Conservation (phyloP, 2,113 vertebrate genomes). For the Scartelaos histophorus region DNA sequence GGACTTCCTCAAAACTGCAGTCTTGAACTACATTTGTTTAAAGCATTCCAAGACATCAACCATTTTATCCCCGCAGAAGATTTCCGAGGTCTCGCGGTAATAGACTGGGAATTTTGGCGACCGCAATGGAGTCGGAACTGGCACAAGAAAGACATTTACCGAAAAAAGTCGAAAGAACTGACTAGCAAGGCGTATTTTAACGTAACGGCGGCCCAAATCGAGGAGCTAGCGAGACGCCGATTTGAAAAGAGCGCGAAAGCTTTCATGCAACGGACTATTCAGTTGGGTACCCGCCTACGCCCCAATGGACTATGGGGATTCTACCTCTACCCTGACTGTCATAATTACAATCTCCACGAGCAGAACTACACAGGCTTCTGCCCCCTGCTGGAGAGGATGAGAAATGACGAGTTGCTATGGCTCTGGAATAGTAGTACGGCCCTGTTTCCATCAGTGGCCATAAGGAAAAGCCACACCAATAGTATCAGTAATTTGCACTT, state of each 20-base stretch:
- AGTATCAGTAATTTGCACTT: slow-evolving; percentile 74
- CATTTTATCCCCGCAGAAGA: slow-evolving; percentile 78
- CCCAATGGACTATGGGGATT: slow-evolving; percentile 80
- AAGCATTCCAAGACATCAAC: slow-evolving; percentile 75
- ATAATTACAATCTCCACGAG: slow-evolving; percentile 81
- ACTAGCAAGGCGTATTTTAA: slow-evolving; percentile 70
- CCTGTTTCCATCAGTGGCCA: slow-evolving; percentile 76
- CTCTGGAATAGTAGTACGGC: slow-evolving; percentile 83
- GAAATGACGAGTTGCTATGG: slow-evolving; percentile 83
- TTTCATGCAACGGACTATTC: slow-evolving; percentile 83
- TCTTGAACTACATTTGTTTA: slow-evolving; percentile 78
- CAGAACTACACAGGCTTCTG: slow-evolving; percentile 79
- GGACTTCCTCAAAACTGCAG: slow-evolving; percentile 81
- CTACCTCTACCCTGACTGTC: slow-evolving; percentile 85
- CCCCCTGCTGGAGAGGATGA: slow-evolving; percentile 75
- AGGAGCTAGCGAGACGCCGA: slow-evolving; percentile 71
- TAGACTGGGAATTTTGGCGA: slow-evolving; percentile 82
- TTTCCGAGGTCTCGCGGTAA: slow-evolving; percentile 79
- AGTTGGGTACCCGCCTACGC: slow-evolving; percentile 75
- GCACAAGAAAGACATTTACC: slow-evolving; percentile 78
- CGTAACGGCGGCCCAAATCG: slow-evolving; percentile 67
- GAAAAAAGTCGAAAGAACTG: slow-evolving; percentile 73
- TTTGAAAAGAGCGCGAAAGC: slow-evolving; percentile 81
- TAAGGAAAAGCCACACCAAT: slow-evolving; percentile 74
- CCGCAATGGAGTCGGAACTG: slow-evolving; percentile 80